Evolutionary conservation across 1,140 invertebrate genomes (phyloP).

Genomic region (Belonocnema kinseyi): DNA sequence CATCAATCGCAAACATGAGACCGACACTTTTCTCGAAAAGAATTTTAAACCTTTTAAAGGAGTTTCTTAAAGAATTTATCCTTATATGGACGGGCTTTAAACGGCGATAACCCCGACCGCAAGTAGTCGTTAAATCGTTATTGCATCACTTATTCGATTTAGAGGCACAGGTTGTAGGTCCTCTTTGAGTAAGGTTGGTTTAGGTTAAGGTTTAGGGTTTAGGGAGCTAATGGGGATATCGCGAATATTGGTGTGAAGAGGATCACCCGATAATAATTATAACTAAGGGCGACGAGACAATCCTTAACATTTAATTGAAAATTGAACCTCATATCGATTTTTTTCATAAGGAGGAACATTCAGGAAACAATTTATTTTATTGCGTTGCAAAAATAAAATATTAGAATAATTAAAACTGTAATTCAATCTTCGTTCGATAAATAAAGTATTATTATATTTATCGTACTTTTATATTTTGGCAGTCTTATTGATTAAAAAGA

Average conservation of each 20-base stretch:
- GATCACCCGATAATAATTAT: constrained; percentile 61
- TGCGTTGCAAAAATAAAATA: not conserved
- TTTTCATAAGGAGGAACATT: not conserved
- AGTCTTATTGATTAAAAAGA: no score
- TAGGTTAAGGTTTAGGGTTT: constrained; percentile 43
- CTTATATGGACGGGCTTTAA: constrained; percentile 3
- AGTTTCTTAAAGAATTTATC: not conserved
- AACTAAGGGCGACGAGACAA: constrained; percentile 25
- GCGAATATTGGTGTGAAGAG: constrained; percentile 61
- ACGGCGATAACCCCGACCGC: constrained; percentile 30
- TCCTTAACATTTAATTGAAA: no score
- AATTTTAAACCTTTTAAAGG: no score
- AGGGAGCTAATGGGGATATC: constrained; percentile 61
- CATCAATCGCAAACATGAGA: no score
- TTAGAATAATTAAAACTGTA: no score
- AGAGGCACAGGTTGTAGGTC: constrained; percentile 48
- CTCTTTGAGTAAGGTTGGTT: constrained; percentile 54
- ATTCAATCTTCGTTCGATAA: no score
- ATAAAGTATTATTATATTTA: no score
- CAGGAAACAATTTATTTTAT: not conserved
- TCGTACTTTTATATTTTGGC: no score
- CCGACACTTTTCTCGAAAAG: no score
- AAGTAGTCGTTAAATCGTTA: constrained; percentile 60
- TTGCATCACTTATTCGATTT: constrained; percentile 61
- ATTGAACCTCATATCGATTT: constrained; percentile 8